A percentile compares a stretch with the other conserved stretches of the same genome.
Evolutionary conservation across 2,888 invertebrate species (phyloP).

Genomic region (Copidosoma aretas): DNA sequence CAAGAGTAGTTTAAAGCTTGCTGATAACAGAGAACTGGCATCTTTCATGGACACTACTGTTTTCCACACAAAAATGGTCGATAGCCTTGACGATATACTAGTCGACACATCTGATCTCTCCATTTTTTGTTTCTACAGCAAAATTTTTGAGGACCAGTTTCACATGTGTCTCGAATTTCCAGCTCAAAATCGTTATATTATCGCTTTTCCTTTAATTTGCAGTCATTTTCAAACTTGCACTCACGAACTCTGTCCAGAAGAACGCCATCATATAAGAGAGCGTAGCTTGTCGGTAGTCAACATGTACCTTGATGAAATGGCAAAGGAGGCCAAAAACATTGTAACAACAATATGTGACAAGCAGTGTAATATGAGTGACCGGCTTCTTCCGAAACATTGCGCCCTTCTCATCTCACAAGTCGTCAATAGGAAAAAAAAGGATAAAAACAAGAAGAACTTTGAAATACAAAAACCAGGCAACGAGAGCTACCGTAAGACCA

Average conservation of each 20-base stretch:
- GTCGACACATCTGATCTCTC: slow-evolving; percentile 97
- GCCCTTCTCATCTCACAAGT: slow-evolving; percentile 87
- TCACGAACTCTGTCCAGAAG: slow-evolving; percentile 98
- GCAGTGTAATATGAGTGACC: slow-evolving; percentile 96
- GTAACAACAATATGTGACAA: slow-evolving; percentile 98
- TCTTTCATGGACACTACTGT: slow-evolving; percentile 92
- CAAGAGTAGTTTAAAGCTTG: slow-evolving; percentile 79
- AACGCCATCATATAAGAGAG: slow-evolving; percentile 94
- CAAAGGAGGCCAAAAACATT: slow-evolving; percentile 97
- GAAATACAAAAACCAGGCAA: slow-evolving; percentile 92
- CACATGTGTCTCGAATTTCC: slow-evolving; percentile 99
- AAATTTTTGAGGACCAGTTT: slow-evolving; percentile 97
- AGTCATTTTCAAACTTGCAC: slow-evolving; percentile 98
- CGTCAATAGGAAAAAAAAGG: slow-evolving; percentile 89
- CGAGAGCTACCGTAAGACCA: slow-evolving; percentile 93
- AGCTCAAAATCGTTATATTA: slow-evolving; percentile 96
- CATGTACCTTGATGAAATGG: slow-evolving; percentile 98
- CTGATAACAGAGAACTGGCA: slow-evolving; percentile 86
- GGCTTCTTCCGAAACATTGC: slow-evolving; percentile 93
- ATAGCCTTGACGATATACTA: slow-evolving; percentile 94
- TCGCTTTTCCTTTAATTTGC: slow-evolving; percentile 97
- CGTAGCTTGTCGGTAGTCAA: slow-evolving; percentile 95
- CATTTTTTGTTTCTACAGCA: slow-evolving; percentile 96
- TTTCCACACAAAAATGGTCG: slow-evolving; percentile 98
- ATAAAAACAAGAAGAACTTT: slow-evolving; percentile 87